Percentiles rank a stretch among this genome's conserved stretches.
phyloP scores from a whole-genome alignment of 37 sponge, comb jelly and placozoan genomes.

The Theonella swinhoei region DNA sequence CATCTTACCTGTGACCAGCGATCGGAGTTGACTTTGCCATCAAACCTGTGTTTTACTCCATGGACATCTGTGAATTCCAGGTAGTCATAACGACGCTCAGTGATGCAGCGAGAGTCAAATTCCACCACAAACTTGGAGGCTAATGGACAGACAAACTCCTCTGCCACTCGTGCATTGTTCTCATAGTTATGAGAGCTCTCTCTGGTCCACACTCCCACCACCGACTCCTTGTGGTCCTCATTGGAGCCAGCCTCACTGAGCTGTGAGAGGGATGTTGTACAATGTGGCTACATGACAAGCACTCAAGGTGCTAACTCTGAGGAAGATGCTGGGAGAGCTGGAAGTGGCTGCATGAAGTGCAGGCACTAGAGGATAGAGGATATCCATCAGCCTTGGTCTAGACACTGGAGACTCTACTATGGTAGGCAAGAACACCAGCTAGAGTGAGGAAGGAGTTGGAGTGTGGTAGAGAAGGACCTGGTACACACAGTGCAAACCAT shows the following conservation, averaged over 20 bases:
- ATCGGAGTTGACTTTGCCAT: slow-evolving; percentile 61
- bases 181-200: slow-evolving; percentile 84
- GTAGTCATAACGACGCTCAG: slow-evolving; percentile 82
- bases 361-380: slow-evolving; percentile 30
- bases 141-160: slow-evolving; percentile 40
- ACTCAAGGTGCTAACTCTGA: neutral
- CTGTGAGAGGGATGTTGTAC: slow-evolving; percentile 1
- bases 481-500: slow-evolving; percentile 24
- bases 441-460: neutral
- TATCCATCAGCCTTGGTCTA: slow-evolving; percentile 16
- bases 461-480: neutral
- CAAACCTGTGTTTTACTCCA: slow-evolving; percentile 50
- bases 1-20: slow-evolving; percentile 69
- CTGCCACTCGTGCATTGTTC: slow-evolving; percentile 50
- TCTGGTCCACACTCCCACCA: slow-evolving; percentile 49
- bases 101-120: slow-evolving; percentile 79
- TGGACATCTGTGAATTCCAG: slow-evolving; percentile 74
- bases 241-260: neutral
- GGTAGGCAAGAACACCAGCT: slow-evolving; percentile 45
- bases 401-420: slow-evolving; percentile 6
- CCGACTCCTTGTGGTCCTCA: slow-evolving; percentile 6
- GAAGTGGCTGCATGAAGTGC: neutral
- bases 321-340: slow-evolving; percentile 8
- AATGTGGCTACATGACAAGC: too few species aligned
- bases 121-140: slow-evolving; percentile 60